Evolutionary conservation across 1,140 invertebrate species (phyloP), one percentile per base, ranked within the genome.

Genomic region (Mamestra configurata): DNA sequence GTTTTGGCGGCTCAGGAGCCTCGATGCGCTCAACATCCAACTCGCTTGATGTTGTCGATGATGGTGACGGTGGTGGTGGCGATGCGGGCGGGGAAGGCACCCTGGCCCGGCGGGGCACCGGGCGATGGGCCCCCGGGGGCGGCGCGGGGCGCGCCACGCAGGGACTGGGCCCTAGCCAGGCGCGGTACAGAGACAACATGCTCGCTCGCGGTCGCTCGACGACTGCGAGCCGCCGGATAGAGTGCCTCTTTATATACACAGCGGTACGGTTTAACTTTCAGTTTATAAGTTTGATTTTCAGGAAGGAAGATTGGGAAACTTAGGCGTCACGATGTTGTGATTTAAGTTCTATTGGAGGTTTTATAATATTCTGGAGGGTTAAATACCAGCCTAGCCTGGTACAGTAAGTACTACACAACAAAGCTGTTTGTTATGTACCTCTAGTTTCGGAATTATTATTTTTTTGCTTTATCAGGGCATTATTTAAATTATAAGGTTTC

Each of bases 171-270:
- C 90, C 92, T 59, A 91, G 90, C 97, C 97, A 97, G 22, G 97
- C 96, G 91, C 96, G 95, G 90, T 97, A 97, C 79, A 97, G 90
- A 10, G 96, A 96, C 90, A 96, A 96, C 96, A 96, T 96, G 71
- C 80, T 84, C 79, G 70, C 40, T 68, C 80, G 84, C 88, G 61
- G 78, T 73, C 86, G 73, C 61, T 71, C 46, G 51, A 59, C 75
- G 88, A 91, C 93, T 95, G 87, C 80, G 83, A 78, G 81, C 81
- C 76, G 43, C 55, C 61, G 61, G 4, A 15, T 43, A 68, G 51
- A 55, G 27, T 18, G 40, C 43, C 68, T 18, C 68, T 71, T 86
- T 92, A 86, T 90, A 91, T 91, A 88, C 46, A 64, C 46, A 13
- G 31, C 43, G 46, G 18, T 71, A 57, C 1, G 51, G 53, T 15